These are phyloP conservation scores for Oithona nana DNA, from an alignment of 2,888 invertebrate genomes.

Conservation along the genomic window DNA sequence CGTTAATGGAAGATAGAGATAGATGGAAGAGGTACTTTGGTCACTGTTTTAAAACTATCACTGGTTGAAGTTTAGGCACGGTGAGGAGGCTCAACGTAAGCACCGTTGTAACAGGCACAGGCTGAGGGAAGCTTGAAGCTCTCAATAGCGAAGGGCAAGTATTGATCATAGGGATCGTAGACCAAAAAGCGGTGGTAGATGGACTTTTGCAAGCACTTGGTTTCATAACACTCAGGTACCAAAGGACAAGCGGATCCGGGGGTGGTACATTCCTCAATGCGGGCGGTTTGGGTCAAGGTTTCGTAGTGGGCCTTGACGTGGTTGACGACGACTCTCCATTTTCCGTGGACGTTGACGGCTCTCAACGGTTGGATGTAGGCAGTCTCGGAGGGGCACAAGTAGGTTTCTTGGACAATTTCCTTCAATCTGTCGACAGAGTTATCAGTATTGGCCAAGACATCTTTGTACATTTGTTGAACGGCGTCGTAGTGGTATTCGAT, in stretches of 20 bases:
- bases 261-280: constrained; percentile 20
- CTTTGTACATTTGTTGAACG: constrained; percentile 20
- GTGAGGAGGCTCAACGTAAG: constrained; percentile 17
- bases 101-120: constrained; percentile 20
- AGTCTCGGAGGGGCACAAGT: constrained; percentile 22
- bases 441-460: constrained; percentile 20
- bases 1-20: not conserved
- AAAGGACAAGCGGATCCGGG: constrained; percentile 21
- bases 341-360: constrained; percentile 22
- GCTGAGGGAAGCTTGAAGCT: constrained; percentile 21
- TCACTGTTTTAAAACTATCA: no score
- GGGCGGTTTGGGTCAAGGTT: constrained; percentile 21
- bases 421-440: constrained; percentile 21
- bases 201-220: constrained; percentile 22
- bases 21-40: no score
- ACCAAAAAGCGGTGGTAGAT: constrained; percentile 23
- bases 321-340: constrained; percentile 23
- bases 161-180: constrained; percentile 22
- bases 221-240: constrained; percentile 22
- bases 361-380: constrained; percentile 22
- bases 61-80: not conserved
- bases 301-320: constrained; percentile 21
- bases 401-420: constrained; percentile 20
- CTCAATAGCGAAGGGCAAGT: constrained; percentile 24
- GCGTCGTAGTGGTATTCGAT: constrained; percentile 19